Evolutionary conservation across 64 coral and sea anemone species (phyloP).

Genomic region (Orbicella faveolata): DNA sequence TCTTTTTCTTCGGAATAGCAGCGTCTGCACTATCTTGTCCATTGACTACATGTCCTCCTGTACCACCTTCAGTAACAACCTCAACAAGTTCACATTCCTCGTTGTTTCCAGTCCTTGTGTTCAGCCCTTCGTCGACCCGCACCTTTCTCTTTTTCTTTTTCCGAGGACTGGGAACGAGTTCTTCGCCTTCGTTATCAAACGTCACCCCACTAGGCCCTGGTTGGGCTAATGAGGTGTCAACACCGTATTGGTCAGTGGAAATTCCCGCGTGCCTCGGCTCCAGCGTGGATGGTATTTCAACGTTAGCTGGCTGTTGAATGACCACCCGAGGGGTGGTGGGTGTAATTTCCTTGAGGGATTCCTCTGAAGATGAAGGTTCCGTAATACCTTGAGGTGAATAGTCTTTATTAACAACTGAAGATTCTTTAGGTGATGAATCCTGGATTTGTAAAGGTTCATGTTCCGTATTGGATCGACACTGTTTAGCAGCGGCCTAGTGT

Average conservation of each 20-base stretch:
- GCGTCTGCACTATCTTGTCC: neutral
- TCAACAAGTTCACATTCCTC: constrained; percentile 13
- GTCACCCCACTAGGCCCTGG: neutral
- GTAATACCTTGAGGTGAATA: neutral
- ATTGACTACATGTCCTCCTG: neutral
- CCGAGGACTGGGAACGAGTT: neutral
- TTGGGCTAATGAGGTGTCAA: neutral
- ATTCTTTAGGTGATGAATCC: neutral
- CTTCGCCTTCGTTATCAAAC: neutral
- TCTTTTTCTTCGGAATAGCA: constrained; percentile 7
- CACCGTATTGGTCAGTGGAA: neutral
- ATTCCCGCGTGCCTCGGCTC: neutral
- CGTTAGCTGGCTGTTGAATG: constrained; percentile 1
- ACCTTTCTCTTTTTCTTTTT: constrained; percentile 7
- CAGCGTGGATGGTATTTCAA: neutral
- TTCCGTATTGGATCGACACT: neutral
- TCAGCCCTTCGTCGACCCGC: neutral
- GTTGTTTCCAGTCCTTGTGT: constrained; percentile 2
- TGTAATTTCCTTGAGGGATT: constrained; percentile 20
- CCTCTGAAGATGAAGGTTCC: constrained; percentile 13
- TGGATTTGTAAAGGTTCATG: neutral
- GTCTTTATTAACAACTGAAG: neutral
- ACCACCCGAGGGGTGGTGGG: constrained; percentile 10
- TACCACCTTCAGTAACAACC: neutral
- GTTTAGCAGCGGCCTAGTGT: constrained; percentile 26